Evolutionary conservation across 2,797 vertebrate genomes (phyloP).

Genomic region (Perdix hodgsoniae): DNA sequence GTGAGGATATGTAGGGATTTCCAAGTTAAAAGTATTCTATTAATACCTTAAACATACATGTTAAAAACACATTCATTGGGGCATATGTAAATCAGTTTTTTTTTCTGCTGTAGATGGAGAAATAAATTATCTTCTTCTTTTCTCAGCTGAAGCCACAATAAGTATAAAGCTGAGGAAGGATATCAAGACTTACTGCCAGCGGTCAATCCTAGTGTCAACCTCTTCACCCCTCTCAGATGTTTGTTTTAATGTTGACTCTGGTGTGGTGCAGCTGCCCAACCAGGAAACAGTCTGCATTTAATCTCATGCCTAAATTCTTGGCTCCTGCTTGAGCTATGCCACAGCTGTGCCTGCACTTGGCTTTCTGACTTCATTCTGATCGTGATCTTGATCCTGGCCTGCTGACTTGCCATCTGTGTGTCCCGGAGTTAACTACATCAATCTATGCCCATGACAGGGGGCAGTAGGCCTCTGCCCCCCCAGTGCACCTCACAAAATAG

Average conservation of each 20-base stretch:
- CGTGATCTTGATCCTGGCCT: neutral
- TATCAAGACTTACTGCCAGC: neutral
- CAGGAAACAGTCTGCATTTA: neutral
- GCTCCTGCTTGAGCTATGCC: neutral
- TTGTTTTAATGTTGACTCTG: neutral
- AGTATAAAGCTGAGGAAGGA: neutral
- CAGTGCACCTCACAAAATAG: too few relatives aligned
- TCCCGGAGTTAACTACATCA: too few relatives aligned
- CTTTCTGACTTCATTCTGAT: too few relatives aligned
- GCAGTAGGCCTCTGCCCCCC: too few relatives aligned
- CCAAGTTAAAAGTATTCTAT: constrained; percentile 43
- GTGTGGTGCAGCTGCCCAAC: neutral
- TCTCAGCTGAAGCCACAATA: neutral
- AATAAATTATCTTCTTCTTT: neutral
- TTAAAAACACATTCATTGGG: constrained; percentile 24
- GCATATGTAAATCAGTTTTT: neutral
- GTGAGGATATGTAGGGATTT: constrained; percentile 31
- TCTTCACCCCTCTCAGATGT: too few relatives aligned
- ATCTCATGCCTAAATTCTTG: neutral
- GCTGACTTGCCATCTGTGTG: neutral
- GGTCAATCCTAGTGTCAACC: neutral
- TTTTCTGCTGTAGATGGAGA: neutral
- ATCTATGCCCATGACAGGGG: too few relatives aligned
- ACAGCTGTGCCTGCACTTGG: neutral
- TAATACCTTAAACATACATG: constrained; percentile 34